Evolutionary conservation across 2,113 vertebrate species (phyloP), one percentile per base, ranked within the genome.

Genomic region (Thinocorus orbignyianus): DNA sequence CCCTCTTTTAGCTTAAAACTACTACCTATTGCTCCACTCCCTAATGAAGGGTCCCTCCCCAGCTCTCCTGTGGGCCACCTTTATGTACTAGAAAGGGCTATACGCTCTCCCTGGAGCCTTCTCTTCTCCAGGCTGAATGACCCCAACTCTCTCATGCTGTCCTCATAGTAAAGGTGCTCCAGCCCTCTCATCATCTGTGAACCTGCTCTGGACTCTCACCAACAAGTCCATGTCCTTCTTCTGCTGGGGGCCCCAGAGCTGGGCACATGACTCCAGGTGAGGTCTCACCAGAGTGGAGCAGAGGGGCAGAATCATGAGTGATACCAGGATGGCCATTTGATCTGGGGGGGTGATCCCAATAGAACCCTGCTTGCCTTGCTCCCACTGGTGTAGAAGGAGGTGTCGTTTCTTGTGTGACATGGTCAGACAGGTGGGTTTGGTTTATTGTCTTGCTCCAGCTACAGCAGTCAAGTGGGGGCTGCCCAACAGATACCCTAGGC

Each of bases 291-390:
- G 35, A 37, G 58, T 7, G 1, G 58, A 37, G 35, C 35, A 26
- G 15, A 62, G 37, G 37, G 5, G 17, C 25, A 62, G 60, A 39
- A 39, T 62, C 33, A 8, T 0, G 1, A n/a, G 0, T 15, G 41
- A 57, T 12, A 42, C 51, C 22, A 37, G 58, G 58, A 46, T 52
- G 35, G 52, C 41, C 17, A 11, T 37, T 17, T n/a, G 60, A 19
- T 44, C 17, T 17, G 12, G 7, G 9, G 11, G 6, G 6, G 16
- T 10, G 5, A 17, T 60, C 46, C n/a, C 46, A 11, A n/a, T 0
- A 18, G 76, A 70, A 71, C 30, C 60, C 33, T 31, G 42, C 72
- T 73, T 25, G 46, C 73, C 51, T 69, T 0, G 0, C 54, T 78
- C 10, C 35, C 83, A 22, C 15, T n/a, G 46, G 5, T 20, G 61